phyloP scores from a whole-genome alignment of 2,113 vertebrate genomes.

The Silurus glanis region DNA sequence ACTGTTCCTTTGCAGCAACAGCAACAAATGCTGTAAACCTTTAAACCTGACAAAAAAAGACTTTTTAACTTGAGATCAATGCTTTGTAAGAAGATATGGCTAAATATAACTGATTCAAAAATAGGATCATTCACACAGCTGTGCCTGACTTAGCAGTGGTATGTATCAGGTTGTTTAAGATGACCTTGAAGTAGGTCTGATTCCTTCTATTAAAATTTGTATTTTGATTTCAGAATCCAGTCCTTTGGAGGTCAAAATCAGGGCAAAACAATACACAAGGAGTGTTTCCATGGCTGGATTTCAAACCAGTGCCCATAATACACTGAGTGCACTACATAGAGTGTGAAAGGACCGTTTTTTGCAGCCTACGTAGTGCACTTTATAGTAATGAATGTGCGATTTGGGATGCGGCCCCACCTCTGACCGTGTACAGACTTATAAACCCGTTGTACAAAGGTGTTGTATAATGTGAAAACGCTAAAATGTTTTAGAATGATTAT shows the following conservation, averaged over 20 bases:
- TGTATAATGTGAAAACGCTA: background rate
- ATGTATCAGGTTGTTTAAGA: background rate
- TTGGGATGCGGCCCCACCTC: background rate
- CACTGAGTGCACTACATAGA: background rate
- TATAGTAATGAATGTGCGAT: background rate
- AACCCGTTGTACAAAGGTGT: no score
- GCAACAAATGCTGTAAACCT: background rate
- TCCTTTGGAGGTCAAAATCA: background rate
- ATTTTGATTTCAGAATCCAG: background rate
- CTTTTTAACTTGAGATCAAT: background rate
- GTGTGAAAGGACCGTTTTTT: no score
- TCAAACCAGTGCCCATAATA: background rate
- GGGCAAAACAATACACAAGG: background rate
- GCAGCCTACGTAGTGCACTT: background rate
- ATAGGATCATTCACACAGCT: background rate
- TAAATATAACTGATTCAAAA: conserved; percentile 9
- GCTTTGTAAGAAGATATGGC: background rate
- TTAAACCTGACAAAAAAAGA: background rate
- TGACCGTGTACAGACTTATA: background rate
- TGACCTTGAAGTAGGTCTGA: background rate
- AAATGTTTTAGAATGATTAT: no score
- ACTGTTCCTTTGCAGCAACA: background rate
- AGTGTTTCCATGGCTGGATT: background rate
- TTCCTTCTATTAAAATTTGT: background rate
- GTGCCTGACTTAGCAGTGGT: background rate